Percentiles rank a stretch among this genome's conserved stretches.
Evolutionary conservation across 2,888 invertebrate genomes (phyloP).

Genomic region (Eupithecia insigniata): DNA sequence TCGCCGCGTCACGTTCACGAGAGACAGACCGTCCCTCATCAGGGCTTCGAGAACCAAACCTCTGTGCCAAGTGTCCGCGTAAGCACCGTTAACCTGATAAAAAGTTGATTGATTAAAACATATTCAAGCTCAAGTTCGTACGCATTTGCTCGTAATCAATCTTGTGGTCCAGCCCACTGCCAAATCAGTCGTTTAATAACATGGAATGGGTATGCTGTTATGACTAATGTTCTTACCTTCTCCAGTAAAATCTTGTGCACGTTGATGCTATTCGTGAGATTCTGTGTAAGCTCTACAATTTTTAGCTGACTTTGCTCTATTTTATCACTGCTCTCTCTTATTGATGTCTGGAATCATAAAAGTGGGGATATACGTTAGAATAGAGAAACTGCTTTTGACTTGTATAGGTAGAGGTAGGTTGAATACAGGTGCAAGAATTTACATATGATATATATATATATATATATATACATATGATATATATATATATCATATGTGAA

Average conservation of each 20-base stretch:
- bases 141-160: slow-evolving; percentile 39
- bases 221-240: slow-evolving; percentile 64
- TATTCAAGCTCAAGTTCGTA: slow-evolving; percentile 30
- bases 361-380: not conserved
- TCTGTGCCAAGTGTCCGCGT: slow-evolving; percentile 85
- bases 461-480: no score
- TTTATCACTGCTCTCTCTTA: slow-evolving; percentile 74
- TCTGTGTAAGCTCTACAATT: slow-evolving; percentile 69
- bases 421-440: no score
- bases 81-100: slow-evolving; percentile 85
- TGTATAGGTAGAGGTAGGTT: not conserved
- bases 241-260: slow-evolving; percentile 71
- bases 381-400: not conserved
- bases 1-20: slow-evolving; percentile 81
- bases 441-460: no score
- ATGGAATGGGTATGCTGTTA: slow-evolving; percentile 33
- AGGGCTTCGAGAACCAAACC: slow-evolving; percentile 76
- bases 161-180: slow-evolving; percentile 42
- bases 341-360: slow-evolving; percentile 67
- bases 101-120: slow-evolving; percentile 36
- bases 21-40: slow-evolving; percentile 79
- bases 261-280: slow-evolving; percentile 71
- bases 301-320: slow-evolving; percentile 72
- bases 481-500: no score
- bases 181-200: slow-evolving; percentile 43